phyloP scores from a whole-genome alignment of 2,888 invertebrate genomes.

The Thalpophila matura region DNA sequence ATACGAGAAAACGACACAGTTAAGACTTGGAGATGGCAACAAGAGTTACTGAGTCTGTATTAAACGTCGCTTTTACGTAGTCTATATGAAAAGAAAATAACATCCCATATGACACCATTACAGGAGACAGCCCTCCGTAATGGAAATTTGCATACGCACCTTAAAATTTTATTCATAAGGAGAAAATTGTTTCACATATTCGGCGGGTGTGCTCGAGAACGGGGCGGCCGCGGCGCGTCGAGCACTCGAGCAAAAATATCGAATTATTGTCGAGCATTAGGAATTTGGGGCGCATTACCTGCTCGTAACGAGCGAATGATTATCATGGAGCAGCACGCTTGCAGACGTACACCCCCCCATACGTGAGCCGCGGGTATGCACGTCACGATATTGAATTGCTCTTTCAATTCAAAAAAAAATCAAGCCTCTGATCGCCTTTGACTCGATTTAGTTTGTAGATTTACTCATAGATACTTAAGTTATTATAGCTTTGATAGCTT shows the following conservation, averaged over 20 bases:
- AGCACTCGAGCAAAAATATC: conserved; percentile 83
- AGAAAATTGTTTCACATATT: conserved; percentile 88
- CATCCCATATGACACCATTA: conserved; percentile 85
- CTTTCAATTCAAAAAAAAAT: conserved; percentile 60
- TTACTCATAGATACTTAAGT: conserved; percentile 22
- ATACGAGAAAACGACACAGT: conserved; percentile 10
- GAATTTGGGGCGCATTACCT: conserved; percentile 76
- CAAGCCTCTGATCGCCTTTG: conserved; percentile 33
- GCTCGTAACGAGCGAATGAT: conserved; percentile 71
- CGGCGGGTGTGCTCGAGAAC: conserved; percentile 61
- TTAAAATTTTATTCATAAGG: conserved; percentile 90
- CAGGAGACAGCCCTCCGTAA: conserved; percentile 82
- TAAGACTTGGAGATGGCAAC: conserved; percentile 56
- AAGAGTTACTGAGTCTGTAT: conserved; percentile 68
- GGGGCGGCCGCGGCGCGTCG: conserved; percentile 64
- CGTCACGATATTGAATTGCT: conserved; percentile 50
- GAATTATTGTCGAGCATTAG: conserved; percentile 83
- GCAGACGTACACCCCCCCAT: conserved; percentile 9
- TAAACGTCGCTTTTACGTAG: conserved; percentile 78
- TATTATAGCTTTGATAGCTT: conserved; percentile 22
- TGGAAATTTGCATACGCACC: conserved; percentile 89
- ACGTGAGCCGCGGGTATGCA: conserved; percentile 20
- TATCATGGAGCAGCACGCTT: conserved; percentile 55
- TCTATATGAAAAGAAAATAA: conserved; percentile 84
- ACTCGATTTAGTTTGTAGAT: conserved; percentile 37